Percentiles rank a stretch among this genome's conserved stretches.
Evolutionary conservation across 2,797 vertebrate genomes (phyloP).

Genomic region (Enteromius paludinosus): DNA sequence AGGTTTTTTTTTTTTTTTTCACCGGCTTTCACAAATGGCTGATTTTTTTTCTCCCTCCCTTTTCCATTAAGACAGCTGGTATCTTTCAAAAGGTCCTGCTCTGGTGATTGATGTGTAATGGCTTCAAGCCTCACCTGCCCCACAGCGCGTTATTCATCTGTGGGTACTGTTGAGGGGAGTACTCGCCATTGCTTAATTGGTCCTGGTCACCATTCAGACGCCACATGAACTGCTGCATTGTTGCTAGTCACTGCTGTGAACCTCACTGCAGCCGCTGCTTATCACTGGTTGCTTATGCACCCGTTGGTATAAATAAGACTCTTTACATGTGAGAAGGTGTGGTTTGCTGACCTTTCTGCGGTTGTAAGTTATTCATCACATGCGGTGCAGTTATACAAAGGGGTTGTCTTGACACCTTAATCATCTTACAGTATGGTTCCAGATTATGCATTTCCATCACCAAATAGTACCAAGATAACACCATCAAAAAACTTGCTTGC

Average conservation of each 20-base stretch:
- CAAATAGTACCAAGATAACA: background rate
- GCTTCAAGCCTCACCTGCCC: constrained; percentile 79
- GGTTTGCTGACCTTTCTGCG: constrained; percentile 9
- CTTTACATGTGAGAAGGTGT: constrained; percentile 44
- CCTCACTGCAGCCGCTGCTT: background rate
- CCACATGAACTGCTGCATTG: constrained; percentile 44
- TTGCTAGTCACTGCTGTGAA: constrained; percentile 18
- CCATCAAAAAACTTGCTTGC: background rate
- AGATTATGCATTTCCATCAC: too few relatives aligned
- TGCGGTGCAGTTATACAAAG: background rate
- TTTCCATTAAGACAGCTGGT: constrained; percentile 83
- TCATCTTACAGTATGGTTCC: background rate
- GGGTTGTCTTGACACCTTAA: constrained; percentile 3
- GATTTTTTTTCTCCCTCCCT: constrained; percentile 63
- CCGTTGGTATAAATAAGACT: constrained; percentile 33
- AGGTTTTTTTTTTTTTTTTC: constrained; percentile 50
- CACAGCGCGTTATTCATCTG: constrained; percentile 73
- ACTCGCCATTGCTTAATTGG: constrained; percentile 71
- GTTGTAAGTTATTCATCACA: constrained; percentile 23
- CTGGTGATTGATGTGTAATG: constrained; percentile 83
- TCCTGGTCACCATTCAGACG: constrained; percentile 62
- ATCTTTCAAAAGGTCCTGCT: constrained; percentile 80
- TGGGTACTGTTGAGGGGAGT: constrained; percentile 68
- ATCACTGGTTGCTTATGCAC: constrained; percentile 7
- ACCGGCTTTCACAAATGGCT: constrained; percentile 58